A percentile compares a stretch with the other conserved stretches of the same genome.
These are phyloP conservation scores for Trichomycterus rosablanca DNA, from an alignment of 2,113 vertebrate species.

Conservation along the genomic window DNA sequence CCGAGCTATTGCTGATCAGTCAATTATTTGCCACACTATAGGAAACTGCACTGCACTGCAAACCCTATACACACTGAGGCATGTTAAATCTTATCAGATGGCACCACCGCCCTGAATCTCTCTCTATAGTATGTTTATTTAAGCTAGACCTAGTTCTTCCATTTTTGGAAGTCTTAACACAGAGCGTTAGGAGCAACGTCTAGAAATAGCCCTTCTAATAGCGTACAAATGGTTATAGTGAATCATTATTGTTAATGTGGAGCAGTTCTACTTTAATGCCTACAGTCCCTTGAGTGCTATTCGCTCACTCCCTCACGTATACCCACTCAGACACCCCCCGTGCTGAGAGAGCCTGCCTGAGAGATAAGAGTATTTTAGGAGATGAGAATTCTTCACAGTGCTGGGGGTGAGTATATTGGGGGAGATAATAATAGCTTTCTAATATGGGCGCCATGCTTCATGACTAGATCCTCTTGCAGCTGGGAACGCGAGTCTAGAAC, in stretches of 20 bases:
- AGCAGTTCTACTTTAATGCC: conserved; percentile 11
- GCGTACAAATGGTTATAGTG: conserved; percentile 8
- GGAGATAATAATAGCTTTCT: conserved; percentile 43
- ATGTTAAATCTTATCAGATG: not conserved
- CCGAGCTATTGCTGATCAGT: not conserved
- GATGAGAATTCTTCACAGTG: conserved; percentile 27
- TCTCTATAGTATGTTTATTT: not conserved
- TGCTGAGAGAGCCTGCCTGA: conserved; percentile 15
- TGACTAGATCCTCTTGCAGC: conserved; percentile 29
- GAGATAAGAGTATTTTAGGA: conserved; percentile 46
- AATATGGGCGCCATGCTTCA: conserved; percentile 32
- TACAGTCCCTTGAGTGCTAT: conserved; percentile 8
- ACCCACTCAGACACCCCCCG: conserved; percentile 1
- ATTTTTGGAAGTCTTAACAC: not conserved
- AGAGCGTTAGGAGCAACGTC: conserved; percentile 1
- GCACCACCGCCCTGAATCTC: not conserved
- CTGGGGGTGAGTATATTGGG: conserved; percentile 19
- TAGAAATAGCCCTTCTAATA: conserved; percentile 24
- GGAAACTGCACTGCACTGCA: not conserved
- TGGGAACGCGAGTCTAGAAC: conserved; percentile 5
- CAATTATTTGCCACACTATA: not conserved
- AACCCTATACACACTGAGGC: not conserved
- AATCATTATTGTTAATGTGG: conserved; percentile 35
- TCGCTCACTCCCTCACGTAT: not conserved
- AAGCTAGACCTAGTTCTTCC: not conserved